phyloP scores from a whole-genome alignment of 1,140 invertebrate species.

The Phthorimaea operculella region DNA sequence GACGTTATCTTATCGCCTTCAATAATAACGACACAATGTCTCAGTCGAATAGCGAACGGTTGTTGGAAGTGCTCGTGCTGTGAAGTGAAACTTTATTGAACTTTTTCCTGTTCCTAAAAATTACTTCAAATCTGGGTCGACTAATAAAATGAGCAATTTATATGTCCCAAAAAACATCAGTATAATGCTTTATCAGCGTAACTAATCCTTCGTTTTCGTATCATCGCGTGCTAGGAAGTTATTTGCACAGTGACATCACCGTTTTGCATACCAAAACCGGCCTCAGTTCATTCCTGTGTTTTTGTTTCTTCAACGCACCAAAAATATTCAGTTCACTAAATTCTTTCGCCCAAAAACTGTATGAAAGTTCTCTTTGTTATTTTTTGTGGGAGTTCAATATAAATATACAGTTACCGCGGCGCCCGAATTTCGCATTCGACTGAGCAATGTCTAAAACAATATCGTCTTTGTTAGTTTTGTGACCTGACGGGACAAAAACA shows the following conservation, averaged over 20 bases:
- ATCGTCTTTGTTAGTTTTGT: neutral
- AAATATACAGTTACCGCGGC: neutral
- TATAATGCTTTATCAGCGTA: no score
- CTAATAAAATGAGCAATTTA: no score
- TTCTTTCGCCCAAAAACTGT: neutral
- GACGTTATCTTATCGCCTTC: constrained; percentile 49
- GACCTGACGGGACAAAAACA: neutral
- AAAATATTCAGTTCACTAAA: no score
- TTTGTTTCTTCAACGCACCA: no score
- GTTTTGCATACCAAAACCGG: constrained; percentile 10
- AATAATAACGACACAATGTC: constrained; percentile 36
- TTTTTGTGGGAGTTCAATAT: neutral
- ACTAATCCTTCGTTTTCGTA: neutral
- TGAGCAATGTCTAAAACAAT: constrained; percentile 1
- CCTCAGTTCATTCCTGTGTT: neutral
- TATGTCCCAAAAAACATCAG: no score
- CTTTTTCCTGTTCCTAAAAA: no score
- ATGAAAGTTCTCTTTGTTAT: neutral
- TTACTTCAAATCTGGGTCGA: no score
- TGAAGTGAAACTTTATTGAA: neutral
- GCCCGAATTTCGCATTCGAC: neutral
- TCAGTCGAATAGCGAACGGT: constrained; percentile 25
- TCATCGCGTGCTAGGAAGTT: constrained; percentile 14
- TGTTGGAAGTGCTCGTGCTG: constrained; percentile 3
- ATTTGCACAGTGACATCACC: constrained; percentile 19